Evolutionary conservation across 2,113 vertebrate genomes (phyloP), one percentile per base, ranked within the genome.

Genomic region (Oryzias javanicus): DNA sequence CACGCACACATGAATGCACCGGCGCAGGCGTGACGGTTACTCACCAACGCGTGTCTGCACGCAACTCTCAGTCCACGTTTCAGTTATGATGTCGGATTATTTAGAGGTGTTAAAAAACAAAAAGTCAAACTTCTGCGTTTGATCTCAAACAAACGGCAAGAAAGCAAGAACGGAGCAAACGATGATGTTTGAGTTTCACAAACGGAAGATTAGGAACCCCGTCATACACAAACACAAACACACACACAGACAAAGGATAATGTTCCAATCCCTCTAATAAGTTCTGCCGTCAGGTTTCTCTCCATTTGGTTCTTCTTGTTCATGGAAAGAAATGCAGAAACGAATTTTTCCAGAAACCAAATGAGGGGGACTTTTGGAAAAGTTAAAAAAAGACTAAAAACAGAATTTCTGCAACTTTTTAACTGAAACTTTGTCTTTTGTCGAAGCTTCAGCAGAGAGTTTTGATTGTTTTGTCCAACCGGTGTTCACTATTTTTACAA

Each of bases 261-360:
- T 64, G 72, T 76, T 82, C 71, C 52, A 64, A 60, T 82, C 71
- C 55, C 19, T 71, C 66, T 53, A 57, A 82, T 83, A 72, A 60
- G 72, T 48, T 63, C 65, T 56, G 60, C 62, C 72, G 76, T 45
- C 0, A 42, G 78, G 78, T 73, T 1, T 85, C 86, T 80, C 72
- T 78, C 55, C 13, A 65, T 59, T 50, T 49, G 54, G 61, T 60
- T 42, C 64, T n/a, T n/a, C n/a, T n/a, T n/a, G n/a, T n/a, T n/a
- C n/a, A n/a, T n/a, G n/a, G n/a, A n/a, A n/a, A n/a, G n/a, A n/a
- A n/a, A n/a, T n/a, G n/a, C n/a, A n/a, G n/a, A n/a, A n/a, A n/a
- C n/a, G n/a, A n/a, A n/a, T n/a, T n/a, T n/a, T n/a, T n/a, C n/a
- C n/a, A n/a, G n/a, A n/a, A n/a, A n/a, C n/a, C n/a, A n/a, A n/a